Conservation (phyloP, 2,888 invertebrate species). For the Lithophane leautieri region DNA sequence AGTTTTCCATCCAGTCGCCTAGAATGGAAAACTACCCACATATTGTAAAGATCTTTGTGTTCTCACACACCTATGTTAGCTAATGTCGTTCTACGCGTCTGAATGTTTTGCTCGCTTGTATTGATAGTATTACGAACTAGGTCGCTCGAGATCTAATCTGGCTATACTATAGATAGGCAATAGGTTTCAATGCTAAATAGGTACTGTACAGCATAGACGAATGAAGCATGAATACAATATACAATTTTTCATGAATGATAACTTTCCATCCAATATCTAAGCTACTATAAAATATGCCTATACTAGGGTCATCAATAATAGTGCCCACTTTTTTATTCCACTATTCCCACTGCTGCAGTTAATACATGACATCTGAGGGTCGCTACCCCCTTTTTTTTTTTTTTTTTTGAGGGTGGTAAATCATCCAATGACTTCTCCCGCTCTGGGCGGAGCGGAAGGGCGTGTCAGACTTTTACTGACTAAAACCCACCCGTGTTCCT, state of each 20-base stretch:
- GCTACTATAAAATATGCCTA: neutral
- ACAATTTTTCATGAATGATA: neutral
- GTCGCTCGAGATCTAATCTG: constrained; percentile 58
- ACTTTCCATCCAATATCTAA: neutral
- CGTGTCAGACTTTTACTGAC: too few species aligned
- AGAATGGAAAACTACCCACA: constrained; percentile 54
- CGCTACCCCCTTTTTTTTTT: too few species aligned
- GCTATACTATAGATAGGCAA: constrained; percentile 37
- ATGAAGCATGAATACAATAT: constrained; percentile 3
- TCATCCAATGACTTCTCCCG: too few species aligned
- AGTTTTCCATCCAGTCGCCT: constrained; percentile 14
- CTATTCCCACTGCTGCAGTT: neutral
- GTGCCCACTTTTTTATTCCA: neutral
- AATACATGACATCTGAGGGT: neutral
- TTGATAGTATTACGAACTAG: constrained; percentile 63
- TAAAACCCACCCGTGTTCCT: too few species aligned
- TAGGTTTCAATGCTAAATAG: constrained; percentile 55
- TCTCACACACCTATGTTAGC: constrained; percentile 44
- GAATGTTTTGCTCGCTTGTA: constrained; percentile 51
- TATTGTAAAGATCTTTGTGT: constrained; percentile 52
- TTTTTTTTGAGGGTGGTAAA: too few species aligned
- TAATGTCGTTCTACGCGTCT: constrained; percentile 52
- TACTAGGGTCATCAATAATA: neutral
- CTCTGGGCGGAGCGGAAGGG: too few species aligned
- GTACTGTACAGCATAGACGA: constrained; percentile 9